These are phyloP conservation scores for Serripes groenlandicus DNA, from an alignment of 2,888 invertebrate genomes.

Conservation along the genomic window DNA sequence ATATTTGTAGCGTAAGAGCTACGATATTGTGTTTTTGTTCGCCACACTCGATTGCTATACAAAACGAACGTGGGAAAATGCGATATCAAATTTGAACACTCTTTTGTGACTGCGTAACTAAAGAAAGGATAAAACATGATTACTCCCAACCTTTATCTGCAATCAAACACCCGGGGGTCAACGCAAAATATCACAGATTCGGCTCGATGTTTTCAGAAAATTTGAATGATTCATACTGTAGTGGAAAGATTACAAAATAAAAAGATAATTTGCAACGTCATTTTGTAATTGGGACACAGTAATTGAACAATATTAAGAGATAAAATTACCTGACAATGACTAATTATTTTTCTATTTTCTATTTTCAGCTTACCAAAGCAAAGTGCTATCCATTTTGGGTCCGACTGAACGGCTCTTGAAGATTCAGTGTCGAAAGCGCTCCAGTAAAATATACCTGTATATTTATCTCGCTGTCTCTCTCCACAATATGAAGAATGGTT, in stretches of 20 bases:
- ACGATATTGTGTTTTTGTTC: slow-evolving; percentile 7
- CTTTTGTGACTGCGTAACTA: slow-evolving; percentile 34
- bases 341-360: slow-evolving; percentile 14
- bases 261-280: no score
- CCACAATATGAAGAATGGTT: neutral
- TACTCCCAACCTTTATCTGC: neutral
- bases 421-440: neutral
- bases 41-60: slow-evolving; percentile 21
- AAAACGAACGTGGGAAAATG: slow-evolving; percentile 63
- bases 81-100: slow-evolving; percentile 36
- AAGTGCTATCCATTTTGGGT: slow-evolving; percentile 64
- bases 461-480: neutral
- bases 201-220: no score
- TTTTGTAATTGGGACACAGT: no score
- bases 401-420: slow-evolving; percentile 8
- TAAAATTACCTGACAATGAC: no score
- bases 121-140: slow-evolving; percentile 7
- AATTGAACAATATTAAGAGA: no score
- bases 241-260: no score
- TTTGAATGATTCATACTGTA: no score
- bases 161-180: no score
- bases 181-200: no score
- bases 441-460: neutral
- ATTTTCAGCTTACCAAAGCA: slow-evolving; percentile 62
- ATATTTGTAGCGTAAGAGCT: slow-evolving; percentile 17